Evolutionary conservation across 1,140 invertebrate genomes (phyloP), one percentile per base, ranked within the genome.

Genomic region (Drosophila sproati): DNA sequence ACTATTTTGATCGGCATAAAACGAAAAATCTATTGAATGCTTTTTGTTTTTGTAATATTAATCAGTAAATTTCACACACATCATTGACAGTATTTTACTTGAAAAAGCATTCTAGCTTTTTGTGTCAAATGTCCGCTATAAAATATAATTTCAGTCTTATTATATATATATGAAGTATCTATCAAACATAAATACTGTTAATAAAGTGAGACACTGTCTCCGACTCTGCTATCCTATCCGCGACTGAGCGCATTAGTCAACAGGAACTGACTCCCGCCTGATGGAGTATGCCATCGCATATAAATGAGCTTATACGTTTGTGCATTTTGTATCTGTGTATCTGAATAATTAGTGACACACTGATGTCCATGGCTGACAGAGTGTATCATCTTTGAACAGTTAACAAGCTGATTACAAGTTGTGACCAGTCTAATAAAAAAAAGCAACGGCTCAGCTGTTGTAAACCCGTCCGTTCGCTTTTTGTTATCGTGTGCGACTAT

Each of bases 241-340:
- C 63, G 80, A 72, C 63, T 63, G 85, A 85, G 68, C 85, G 85
- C 85, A 73, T 88, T 89, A 85, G 63, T 88, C 74, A 85, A 63
- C 67, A 50, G 45, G 35, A 39, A 57, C 34, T 63, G 73, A 61
- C 37, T 50, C 57, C 34, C 6, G 3, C 41, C 39, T 12, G 20
- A 66, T 43, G 52, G 20, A 37, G 66, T 73, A 81, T 59, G 80
- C 47, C 57, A 47, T 20, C 79, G 83, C 79, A 83, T 88, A 67
- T 75, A 77, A 73, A 86, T 86, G 83, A 82, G 82, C 64, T 59
- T 75, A 45, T 50, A 68, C 52, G 61, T 67, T 47, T 7, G 10
- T 43, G 54, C 37, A 20, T 35, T 68, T 51, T 20, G n/a, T 60
- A 29, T 31, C 4, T 50, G 48, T 54, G 57, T 62, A 74, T 56